Evolutionary conservation across 2,888 invertebrate genomes (phyloP), one percentile per base, ranked within the genome.

Genomic region (Mythimna vitellina): DNA sequence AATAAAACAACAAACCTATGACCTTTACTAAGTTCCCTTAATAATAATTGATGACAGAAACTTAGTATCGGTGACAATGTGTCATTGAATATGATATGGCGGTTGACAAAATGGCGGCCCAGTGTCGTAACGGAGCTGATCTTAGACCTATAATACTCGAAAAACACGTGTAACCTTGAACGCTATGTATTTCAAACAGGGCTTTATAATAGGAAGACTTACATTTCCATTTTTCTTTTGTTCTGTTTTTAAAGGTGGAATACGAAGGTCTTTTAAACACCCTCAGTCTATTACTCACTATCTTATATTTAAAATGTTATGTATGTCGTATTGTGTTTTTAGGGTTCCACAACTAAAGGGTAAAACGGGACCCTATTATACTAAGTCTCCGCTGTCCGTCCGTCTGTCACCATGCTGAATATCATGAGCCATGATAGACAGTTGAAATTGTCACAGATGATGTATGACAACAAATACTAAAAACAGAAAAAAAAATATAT

Each of bases 21-120:
- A 53, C 7, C 53, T 22, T 22, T n/a, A 51, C n/a, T 9, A 51
- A 22, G 9, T n/a, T 10, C 3, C n/a, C n/a, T n/a, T 22, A 53
- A 22, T 22, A 22, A 22, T 22, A 12, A 53, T 53, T 10, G 9
- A 53, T 22, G 1, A 22, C 4, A 10, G 9, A 9, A 29, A 17
- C 25, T 22, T 51, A 51, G n/a, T 10, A 56, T 70, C 32, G 46
- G 10, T 10, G 14, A 10, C 20, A 69, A 70, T 32, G 25, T 57
- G 46, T 70, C 56, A 54, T 25, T 74, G n/a, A 46, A 73, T 46
- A 46, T 46, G 20, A 56, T 32, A 25, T 58, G 32, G 14, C 9
- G 42, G 14, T 51, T 57, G 25, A 17, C 46, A 61, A 29, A 25
- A 76, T 51, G 42, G 56, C 38, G 17, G 4, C 29, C 25, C 20